Percentiles rank a stretch among this genome's conserved stretches.
phyloP scores from a whole-genome alignment of 2,888 invertebrate genomes.

The Acrobasis suavella region DNA sequence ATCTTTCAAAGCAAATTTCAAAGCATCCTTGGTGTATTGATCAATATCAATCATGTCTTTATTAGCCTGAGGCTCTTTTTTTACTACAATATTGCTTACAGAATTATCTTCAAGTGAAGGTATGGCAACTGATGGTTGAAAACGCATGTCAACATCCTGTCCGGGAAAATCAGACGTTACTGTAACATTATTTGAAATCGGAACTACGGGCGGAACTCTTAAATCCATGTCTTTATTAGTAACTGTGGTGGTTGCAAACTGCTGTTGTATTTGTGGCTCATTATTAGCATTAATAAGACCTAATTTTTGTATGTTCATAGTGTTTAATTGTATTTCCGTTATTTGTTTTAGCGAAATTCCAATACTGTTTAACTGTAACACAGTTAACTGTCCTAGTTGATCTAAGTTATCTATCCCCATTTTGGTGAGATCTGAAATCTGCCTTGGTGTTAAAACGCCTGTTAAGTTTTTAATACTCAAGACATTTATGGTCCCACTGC shows the following conservation, averaged over 20 bases:
- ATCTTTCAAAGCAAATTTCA: slow-evolving; percentile 75
- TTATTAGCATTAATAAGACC: slow-evolving; percentile 68
- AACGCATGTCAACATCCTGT: slow-evolving; percentile 78
- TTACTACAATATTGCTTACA: slow-evolving; percentile 37
- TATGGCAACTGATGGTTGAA: slow-evolving; percentile 54
- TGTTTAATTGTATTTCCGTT: slow-evolving; percentile 84
- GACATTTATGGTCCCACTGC: slow-evolving; percentile 58
- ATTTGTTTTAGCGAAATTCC: slow-evolving; percentile 84
- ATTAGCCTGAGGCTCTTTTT: slow-evolving; percentile 50
- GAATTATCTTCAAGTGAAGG: slow-evolving; percentile 44
- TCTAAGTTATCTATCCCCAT: slow-evolving; percentile 84
- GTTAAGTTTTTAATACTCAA: slow-evolving; percentile 82
- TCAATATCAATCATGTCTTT: slow-evolving; percentile 78
- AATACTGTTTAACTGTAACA: slow-evolving; percentile 82
- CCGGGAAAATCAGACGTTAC: slow-evolving; percentile 63
- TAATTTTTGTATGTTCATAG: slow-evolving; percentile 81
- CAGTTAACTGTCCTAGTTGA: slow-evolving; percentile 83
- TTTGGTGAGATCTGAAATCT: slow-evolving; percentile 82
- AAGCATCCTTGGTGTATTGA: slow-evolving; percentile 79
- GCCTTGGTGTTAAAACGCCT: slow-evolving; percentile 80
- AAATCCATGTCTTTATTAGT: slow-evolving; percentile 73
- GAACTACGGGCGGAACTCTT: slow-evolving; percentile 65
- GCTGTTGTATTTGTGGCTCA: slow-evolving; percentile 51
- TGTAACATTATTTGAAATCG: slow-evolving; percentile 49
- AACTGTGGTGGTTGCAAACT: slow-evolving; percentile 46